Conservation (phyloP, 2,113 vertebrate species). For the Percopsis transmontana region DNA sequence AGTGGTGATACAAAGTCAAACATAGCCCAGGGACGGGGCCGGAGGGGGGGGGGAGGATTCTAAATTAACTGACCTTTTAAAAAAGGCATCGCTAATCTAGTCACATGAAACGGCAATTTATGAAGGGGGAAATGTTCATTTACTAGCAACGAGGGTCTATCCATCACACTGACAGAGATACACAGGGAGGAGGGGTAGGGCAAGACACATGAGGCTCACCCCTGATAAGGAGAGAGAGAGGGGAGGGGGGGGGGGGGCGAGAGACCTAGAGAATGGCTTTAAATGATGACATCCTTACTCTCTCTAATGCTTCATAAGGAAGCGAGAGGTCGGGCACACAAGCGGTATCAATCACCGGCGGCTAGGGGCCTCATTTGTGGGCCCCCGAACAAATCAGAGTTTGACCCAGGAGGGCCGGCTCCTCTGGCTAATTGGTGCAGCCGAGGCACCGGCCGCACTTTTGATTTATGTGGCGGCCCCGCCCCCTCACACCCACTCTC, state of each 20-base stretch:
- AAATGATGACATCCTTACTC: constrained; percentile 37
- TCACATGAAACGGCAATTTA: constrained; percentile 76
- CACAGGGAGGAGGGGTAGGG: constrained; percentile 15
- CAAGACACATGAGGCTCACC: constrained; percentile 5
- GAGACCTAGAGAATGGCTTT: constrained; percentile 6
- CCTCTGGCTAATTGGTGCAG: constrained; percentile 53
- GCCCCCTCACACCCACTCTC: neutral
- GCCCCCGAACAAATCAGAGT: constrained; percentile 53
- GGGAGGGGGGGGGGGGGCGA: neutral
- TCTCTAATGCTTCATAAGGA: constrained; percentile 55
- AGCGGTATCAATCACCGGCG: constrained; percentile 60
- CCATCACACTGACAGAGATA: constrained; percentile 72
- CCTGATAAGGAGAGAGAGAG: neutral
- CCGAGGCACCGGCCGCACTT: constrained; percentile 46
- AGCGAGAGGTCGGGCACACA: constrained; percentile 33
- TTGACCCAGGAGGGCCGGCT: constrained; percentile 35
- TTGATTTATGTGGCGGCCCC: constrained; percentile 56
- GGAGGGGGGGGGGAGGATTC: constrained; percentile 53
- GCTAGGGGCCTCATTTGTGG: constrained; percentile 58
- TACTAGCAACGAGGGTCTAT: constrained; percentile 71
- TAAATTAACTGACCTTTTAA: constrained; percentile 76
- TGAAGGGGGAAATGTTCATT: constrained; percentile 73
- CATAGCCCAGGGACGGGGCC: constrained; percentile 21
- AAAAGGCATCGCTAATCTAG: constrained; percentile 74
- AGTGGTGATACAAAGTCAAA: constrained; percentile 46